Percentiles rank a stretch among this genome's conserved stretches.
These are phyloP conservation scores for Prionchulus punctatus DNA, from an alignment of 2,888 invertebrate species.

Conservation along the genomic window DNA sequence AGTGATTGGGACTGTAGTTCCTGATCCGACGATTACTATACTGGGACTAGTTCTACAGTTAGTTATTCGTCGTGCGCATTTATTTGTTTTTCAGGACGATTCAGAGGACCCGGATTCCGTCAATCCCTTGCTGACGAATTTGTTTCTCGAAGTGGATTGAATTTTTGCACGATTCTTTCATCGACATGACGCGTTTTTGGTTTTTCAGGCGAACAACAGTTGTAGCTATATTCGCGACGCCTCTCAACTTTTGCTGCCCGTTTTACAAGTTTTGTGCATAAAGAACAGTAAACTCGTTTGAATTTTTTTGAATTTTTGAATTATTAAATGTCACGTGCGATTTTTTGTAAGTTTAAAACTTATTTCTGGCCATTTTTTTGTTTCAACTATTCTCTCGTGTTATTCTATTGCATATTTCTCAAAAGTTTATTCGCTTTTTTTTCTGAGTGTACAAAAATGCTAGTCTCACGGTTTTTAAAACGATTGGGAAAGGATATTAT, in stretches of 20 bases:
- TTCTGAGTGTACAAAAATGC: too few relatives aligned
- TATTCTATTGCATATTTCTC: background rate
- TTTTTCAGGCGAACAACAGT: conserved; percentile 38
- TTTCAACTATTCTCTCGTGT: too few relatives aligned
- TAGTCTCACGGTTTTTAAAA: too few relatives aligned
- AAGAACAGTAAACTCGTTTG: too few relatives aligned
- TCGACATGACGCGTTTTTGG: too few relatives aligned
- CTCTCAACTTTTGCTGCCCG: background rate
- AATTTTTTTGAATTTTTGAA: too few relatives aligned
- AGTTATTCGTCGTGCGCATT: conserved; percentile 48
- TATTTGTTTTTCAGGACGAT: conserved; percentile 37
- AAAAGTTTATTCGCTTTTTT: background rate
- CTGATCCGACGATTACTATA: conserved; percentile 34
- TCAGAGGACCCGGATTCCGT: conserved; percentile 34
- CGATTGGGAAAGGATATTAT: too few relatives aligned
- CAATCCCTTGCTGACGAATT: conserved; percentile 55
- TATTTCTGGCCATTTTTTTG: too few relatives aligned
- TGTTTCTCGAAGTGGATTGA: conserved; percentile 72
- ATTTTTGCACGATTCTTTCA: too few relatives aligned
- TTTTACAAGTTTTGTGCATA: background rate
- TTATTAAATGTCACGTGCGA: too few relatives aligned
- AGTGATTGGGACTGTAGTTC: background rate
- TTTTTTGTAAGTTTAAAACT: too few relatives aligned
- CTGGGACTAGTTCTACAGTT: conserved; percentile 52
- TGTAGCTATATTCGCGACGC: background rate